Conservation (phyloP, 1,140 invertebrate species). For the Reticulitermes speratus region DNA sequence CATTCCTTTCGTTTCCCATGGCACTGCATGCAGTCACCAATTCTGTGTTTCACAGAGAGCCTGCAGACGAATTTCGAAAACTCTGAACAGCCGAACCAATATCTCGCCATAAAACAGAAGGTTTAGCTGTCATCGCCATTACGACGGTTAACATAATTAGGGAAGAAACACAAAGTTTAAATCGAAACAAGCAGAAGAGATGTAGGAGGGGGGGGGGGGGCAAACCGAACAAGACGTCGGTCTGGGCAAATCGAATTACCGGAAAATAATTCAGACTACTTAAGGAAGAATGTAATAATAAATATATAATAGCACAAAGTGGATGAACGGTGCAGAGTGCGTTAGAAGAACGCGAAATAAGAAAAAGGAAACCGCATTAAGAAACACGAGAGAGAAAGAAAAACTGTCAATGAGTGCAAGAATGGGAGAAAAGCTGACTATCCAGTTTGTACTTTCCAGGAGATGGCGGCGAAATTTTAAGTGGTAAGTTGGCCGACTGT, state of each 20-base stretch:
- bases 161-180: neutral
- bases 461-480: neutral
- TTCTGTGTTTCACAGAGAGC: too few relatives aligned
- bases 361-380: neutral
- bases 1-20: too few relatives aligned
- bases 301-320: constrained; percentile 12
- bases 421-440: neutral
- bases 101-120: neutral
- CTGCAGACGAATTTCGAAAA: neutral
- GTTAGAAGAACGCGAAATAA: neutral
- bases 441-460: neutral
- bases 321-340: neutral
- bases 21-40: too few relatives aligned
- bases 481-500: neutral
- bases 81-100: neutral
- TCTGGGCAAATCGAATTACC: constrained; percentile 12
- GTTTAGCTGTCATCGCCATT: neutral
- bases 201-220: too few relatives aligned
- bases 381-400: neutral
- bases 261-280: constrained; percentile 23
- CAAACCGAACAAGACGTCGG: neutral
- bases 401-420: neutral
- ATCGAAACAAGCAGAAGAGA: neutral
- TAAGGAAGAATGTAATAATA: constrained; percentile 23
- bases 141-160: neutral